phyloP scores from a whole-genome alignment of 2,888 invertebrate species.

The Heterodera filipjevi region DNA sequence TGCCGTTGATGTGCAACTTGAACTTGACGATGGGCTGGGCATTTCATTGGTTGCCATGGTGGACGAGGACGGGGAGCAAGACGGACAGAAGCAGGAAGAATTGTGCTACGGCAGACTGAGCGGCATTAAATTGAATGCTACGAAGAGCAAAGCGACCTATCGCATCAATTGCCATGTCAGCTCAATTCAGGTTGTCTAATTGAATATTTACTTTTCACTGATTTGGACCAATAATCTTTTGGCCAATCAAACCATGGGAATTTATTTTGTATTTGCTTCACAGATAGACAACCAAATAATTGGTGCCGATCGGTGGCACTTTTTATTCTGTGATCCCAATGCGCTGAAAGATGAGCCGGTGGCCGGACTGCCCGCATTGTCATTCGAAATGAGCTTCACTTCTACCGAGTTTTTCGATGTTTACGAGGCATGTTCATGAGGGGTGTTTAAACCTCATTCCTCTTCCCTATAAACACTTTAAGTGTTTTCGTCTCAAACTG shows the following conservation, averaged over 20 bases:
- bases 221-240: too few species aligned
- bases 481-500: conserved; percentile 80
- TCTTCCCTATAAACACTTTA: too few species aligned
- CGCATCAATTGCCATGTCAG: conserved; percentile 75
- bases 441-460: too few species aligned
- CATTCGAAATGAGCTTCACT: conserved; percentile 64
- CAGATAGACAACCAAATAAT: conserved; percentile 83
- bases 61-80: conserved; percentile 53
- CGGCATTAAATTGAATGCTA: conserved; percentile 73
- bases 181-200: conserved; percentile 74
- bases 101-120: conserved; percentile 67
- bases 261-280: too few species aligned
- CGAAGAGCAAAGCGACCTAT: conserved; percentile 78
- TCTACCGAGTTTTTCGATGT: conserved; percentile 78
- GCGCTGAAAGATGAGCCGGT: conserved; percentile 64
- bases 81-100: conserved; percentile 43
- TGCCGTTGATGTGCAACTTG: conserved; percentile 41
- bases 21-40: conserved; percentile 65
- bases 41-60: conserved; percentile 66
- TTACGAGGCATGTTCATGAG: conserved; percentile 73
- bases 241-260: too few species aligned
- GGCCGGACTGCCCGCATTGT: conserved; percentile 3
- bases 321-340: conserved; percentile 77
- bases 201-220: neutral
- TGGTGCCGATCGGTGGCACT: conserved; percentile 82